Percentiles rank a stretch among this genome's conserved stretches.
These are phyloP conservation scores for Lasioglossum oenotherae DNA, from an alignment of 2,888 invertebrate genomes.

Conservation along the genomic window DNA sequence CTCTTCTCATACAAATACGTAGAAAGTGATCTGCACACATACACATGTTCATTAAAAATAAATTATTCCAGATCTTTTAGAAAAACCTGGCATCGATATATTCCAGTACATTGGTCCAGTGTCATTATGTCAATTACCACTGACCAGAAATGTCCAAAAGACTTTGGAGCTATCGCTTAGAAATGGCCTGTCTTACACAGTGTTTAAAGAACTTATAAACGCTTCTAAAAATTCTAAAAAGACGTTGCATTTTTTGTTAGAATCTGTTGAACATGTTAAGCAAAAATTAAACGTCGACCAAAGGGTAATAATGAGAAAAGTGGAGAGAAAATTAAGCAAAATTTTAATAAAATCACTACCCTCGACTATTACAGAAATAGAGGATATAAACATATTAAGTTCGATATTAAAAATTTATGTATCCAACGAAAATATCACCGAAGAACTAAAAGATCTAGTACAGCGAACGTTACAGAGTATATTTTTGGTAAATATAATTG, in stretches of 20 bases:
- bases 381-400: constrained; percentile 72
- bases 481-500: constrained; percentile 64
- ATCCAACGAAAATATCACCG: constrained; percentile 62
- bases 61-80: constrained; percentile 71
- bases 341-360: constrained; percentile 65
- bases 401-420: constrained; percentile 71
- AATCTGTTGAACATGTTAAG: constrained; percentile 73
- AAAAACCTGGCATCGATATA: constrained; percentile 70
- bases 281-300: constrained; percentile 68
- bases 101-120: constrained; percentile 70
- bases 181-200: constrained; percentile 60
- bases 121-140: constrained; percentile 65
- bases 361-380: constrained; percentile 57
- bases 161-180: constrained; percentile 71
- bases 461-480: constrained; percentile 66
- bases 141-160: constrained; percentile 63
- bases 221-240: constrained; percentile 24
- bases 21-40: neutral
- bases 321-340: constrained; percentile 71
- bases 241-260: constrained; percentile 66
- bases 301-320: constrained; percentile 70
- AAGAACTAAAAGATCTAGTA: constrained; percentile 62
- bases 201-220: constrained; percentile 64
- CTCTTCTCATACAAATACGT: neutral
- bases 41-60: neutral